Evolutionary conservation across 2,797 vertebrate genomes (phyloP).

Genomic region (Catamblyrhynchus diadema): DNA sequence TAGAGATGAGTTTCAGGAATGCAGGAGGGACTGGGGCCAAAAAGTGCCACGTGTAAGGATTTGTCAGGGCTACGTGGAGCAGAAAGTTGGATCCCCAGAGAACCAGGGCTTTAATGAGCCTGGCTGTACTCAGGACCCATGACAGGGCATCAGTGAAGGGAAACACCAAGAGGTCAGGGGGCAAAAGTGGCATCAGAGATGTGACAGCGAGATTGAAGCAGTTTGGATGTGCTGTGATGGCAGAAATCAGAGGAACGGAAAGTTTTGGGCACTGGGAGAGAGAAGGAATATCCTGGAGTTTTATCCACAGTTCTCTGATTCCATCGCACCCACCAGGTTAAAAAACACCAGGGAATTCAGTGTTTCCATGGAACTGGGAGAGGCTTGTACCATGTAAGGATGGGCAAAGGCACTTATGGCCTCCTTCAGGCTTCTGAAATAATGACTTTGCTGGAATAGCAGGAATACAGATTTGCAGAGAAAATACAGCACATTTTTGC

Average conservation of each 20-base stretch:
- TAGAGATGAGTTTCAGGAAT: background rate
- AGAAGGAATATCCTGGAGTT: background rate
- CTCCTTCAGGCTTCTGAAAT: background rate
- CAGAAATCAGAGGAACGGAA: background rate
- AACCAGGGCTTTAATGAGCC: background rate
- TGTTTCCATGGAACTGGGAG: background rate
- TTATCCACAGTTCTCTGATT: background rate
- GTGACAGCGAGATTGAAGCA: background rate
- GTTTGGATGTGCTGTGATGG: background rate
- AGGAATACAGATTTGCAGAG: background rate
- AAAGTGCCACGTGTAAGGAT: background rate
- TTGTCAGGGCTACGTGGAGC: background rate
- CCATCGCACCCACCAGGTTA: fast-evolving
- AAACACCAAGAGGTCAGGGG: background rate
- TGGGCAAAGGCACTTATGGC: background rate
- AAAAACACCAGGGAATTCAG: background rate
- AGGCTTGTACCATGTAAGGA: background rate
- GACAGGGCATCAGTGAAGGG: background rate
- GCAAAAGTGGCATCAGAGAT: background rate
- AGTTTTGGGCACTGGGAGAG: background rate
- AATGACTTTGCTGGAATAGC: background rate
- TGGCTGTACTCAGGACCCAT: background rate
- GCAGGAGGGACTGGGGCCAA: background rate
- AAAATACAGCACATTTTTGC: background rate
- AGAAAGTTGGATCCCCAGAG: background rate